Percentiles rank a stretch among this genome's conserved stretches.
phyloP scores from a whole-genome alignment of 2,888 invertebrate genomes.

The Tetropium fuscum region DNA sequence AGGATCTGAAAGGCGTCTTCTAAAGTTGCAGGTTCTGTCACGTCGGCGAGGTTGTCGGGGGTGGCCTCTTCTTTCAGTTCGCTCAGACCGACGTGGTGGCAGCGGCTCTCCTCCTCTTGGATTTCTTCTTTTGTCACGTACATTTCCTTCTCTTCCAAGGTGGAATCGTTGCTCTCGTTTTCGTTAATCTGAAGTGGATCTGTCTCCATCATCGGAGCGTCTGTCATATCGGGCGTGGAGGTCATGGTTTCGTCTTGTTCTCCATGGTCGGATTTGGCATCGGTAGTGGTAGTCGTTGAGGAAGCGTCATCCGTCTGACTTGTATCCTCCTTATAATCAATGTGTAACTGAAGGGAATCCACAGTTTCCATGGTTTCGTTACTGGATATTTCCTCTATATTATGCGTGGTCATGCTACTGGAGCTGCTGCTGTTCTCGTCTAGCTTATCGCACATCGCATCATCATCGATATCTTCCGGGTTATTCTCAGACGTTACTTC shows the following conservation, averaged over 20 bases:
- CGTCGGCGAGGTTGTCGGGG: conserved; percentile 8
- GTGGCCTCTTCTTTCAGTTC: conserved; percentile 18
- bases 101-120: conserved; percentile 23
- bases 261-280: conserved; percentile 43
- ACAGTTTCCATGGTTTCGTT: conserved; percentile 52
- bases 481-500: conserved; percentile 44
- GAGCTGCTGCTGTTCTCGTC: conserved; percentile 51
- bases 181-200: conserved; percentile 42
- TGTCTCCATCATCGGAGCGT: conserved; percentile 41
- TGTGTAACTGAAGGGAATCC: conserved; percentile 51
- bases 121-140: conserved; percentile 32
- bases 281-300: conserved; percentile 49
- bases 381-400: conserved; percentile 49
- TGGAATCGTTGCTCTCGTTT: conserved; percentile 33
- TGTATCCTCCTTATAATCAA: conserved; percentile 47
- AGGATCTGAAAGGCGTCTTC: conserved; percentile 55
- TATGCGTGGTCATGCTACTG: conserved; percentile 44
- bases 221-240: conserved; percentile 46
- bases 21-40: conserved; percentile 26
- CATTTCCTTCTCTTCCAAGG: conserved; percentile 25
- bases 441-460: conserved; percentile 36
- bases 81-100: conserved; percentile 17
- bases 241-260: conserved; percentile 47
- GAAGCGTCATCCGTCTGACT: conserved; percentile 47
- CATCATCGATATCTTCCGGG: conserved; percentile 40